Percentiles rank a stretch among this genome's conserved stretches.
Evolutionary conservation across 2,888 invertebrate genomes (phyloP).

Genomic region (Parthenolecanium corni): DNA sequence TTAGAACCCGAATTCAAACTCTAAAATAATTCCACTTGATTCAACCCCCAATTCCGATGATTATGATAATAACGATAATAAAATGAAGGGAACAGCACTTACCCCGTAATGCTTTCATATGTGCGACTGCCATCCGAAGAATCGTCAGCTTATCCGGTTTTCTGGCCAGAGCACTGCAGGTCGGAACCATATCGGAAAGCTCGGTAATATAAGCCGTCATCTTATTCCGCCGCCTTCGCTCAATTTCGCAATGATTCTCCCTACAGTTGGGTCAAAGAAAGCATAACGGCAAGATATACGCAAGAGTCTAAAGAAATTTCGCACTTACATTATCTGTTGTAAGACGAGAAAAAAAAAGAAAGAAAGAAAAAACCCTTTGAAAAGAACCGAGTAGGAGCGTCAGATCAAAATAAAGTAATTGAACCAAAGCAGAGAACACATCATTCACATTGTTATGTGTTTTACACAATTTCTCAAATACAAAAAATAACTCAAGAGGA

Average conservation of each 20-base stretch:
- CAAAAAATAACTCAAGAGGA: too few species aligned
- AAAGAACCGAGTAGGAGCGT: not conserved
- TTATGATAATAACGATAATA: too few species aligned
- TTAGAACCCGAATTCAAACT: too few species aligned
- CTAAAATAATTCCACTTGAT: too few species aligned
- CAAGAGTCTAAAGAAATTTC: conserved; percentile 25
- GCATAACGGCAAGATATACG: conserved; percentile 35
- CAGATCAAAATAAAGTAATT: not conserved
- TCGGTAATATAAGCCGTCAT: conserved; percentile 99
- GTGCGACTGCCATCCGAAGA: conserved; percentile 97
- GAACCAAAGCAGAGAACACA: too few species aligned
- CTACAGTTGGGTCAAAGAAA: conserved; percentile 48
- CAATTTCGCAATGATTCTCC: conserved; percentile 98
- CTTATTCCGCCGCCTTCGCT: conserved; percentile 94
- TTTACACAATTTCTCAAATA: too few species aligned
- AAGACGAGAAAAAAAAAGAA: not conserved
- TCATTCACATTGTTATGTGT: too few species aligned
- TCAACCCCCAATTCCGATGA: too few species aligned
- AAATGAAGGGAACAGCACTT: too few species aligned
- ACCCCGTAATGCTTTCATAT: conserved; percentile 97
- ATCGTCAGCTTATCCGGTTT: conserved; percentile 99
- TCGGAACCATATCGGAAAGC: conserved; percentile 98
- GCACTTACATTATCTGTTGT: not conserved
- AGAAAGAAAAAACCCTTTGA: not conserved
- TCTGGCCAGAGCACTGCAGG: conserved; percentile 91